Evolutionary conservation across 2,113 vertebrate genomes (phyloP), one percentile per base, ranked within the genome.

Genomic region (Todiramphus chloris): DNA sequence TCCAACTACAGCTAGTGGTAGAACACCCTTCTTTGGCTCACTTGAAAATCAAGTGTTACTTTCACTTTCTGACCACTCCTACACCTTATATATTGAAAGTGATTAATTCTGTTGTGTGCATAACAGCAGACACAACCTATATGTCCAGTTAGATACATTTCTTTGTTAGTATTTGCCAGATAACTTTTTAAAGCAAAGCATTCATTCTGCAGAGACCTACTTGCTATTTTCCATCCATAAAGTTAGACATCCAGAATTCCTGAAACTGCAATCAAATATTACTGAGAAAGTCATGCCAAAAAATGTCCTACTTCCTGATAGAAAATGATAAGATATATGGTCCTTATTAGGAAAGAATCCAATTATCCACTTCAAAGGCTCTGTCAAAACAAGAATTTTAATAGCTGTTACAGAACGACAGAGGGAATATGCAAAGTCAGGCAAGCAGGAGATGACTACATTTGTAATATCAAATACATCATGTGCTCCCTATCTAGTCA

Each of bases 341-440:
- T 76, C 53, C 66, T 91, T 53, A 78, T 94, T 94, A 94, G 58
- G 77, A 96, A 76, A 95, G 39, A 68, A 94, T 96, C 62, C 43
- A 41, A 84, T 92, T 95, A 89, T 50, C 35, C 58, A 51, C 83
- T 94, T 96, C 83, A 84, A 96, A 96, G 84, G 15, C 46, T 68
- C 81, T 90, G 75, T 90, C 75, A 91, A 94, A 96, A 84, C 77
- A 91, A 82, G 44, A 79, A 62, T 84, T 96, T 93, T 89, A 92
- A 91, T 79, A 82, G 39, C 41, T 50, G 19, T 84, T 72, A 66
- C 53, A 72, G 69, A 92, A 73, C 55, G 73, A 50, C 66, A 79
- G 56, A 89, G 55, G 63, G 87, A 88, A 96, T 84, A 76, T 25
- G 46, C 58, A 37, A 81, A 94, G 37, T 88, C 64, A 92, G 69